phyloP scores from a whole-genome alignment of 2,797 vertebrate species.

The Poecilia wingei region DNA sequence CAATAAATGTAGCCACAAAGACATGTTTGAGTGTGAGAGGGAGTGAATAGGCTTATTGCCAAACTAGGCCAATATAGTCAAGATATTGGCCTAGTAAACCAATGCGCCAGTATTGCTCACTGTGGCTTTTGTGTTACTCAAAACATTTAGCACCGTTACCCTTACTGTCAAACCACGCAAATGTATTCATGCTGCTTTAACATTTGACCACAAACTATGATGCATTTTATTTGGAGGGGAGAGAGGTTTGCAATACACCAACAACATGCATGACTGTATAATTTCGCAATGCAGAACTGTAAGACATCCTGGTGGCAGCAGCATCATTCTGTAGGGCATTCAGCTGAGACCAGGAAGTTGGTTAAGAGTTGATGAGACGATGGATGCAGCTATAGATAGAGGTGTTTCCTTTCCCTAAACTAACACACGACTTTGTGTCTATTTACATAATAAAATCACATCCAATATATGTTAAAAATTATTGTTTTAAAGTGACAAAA shows the following conservation, averaged over 20 bases:
- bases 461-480: neutral
- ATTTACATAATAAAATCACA: neutral
- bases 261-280: too few relatives aligned
- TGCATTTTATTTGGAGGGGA: neutral
- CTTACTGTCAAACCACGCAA: neutral
- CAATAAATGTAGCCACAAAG: slow-evolving; percentile 2
- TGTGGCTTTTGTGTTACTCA: slow-evolving; percentile 20
- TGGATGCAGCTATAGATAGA: neutral
- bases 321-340: neutral
- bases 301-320: neutral
- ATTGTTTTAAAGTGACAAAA: neutral
- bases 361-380: neutral
- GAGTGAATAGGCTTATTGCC: neutral
- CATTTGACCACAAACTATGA: neutral
- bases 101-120: neutral
- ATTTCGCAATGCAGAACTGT: neutral
- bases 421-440: neutral
- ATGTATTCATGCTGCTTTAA: neutral
- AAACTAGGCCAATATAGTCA: neutral
- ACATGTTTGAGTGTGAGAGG: neutral
- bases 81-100: neutral
- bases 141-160: neutral
- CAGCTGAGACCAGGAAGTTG: neutral
- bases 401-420: neutral
- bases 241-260: too few relatives aligned